Evolutionary conservation across 1,140 invertebrate species (phyloP).

Genomic region (Phenacoccus solenopsis): DNA sequence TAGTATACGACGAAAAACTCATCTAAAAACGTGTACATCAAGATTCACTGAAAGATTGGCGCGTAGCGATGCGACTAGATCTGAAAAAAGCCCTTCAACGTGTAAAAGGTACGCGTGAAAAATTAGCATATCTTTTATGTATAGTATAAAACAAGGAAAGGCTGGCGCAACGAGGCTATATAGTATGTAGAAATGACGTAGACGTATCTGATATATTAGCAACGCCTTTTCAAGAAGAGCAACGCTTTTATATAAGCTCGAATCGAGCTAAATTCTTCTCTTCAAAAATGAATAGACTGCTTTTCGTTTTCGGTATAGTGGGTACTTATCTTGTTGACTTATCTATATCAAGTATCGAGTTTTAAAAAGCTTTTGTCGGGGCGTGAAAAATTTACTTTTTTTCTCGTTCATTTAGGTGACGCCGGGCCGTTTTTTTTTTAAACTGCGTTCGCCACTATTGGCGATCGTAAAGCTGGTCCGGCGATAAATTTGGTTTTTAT

Average conservation of each 20-base stretch:
- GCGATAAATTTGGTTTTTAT: background rate
- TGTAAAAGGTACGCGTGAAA: background rate
- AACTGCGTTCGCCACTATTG: too few relatives aligned
- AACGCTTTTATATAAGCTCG: background rate
- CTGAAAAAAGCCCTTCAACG: background rate
- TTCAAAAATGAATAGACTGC: background rate
- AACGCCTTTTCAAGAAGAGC: background rate
- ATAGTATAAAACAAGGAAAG: background rate
- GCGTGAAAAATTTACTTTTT: background rate
- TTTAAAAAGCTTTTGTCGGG: background rate
- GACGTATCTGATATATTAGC: too few relatives aligned
- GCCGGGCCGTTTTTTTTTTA: background rate
- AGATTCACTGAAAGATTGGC: too few relatives aligned
- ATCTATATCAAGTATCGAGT: background rate
- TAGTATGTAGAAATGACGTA: background rate
- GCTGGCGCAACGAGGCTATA: too few relatives aligned
- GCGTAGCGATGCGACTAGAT: too few relatives aligned
- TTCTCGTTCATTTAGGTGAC: background rate
- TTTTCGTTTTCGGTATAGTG: too few relatives aligned
- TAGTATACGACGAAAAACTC: too few relatives aligned
- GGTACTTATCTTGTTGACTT: background rate
- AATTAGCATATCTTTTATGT: slow-evolving; percentile 3
- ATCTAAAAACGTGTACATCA: background rate
- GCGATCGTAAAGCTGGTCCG: too few relatives aligned
- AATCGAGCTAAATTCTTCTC: slow-evolving; percentile 1